These are phyloP conservation scores for Drosophila birchii DNA, from an alignment of 2,888 invertebrate genomes.

Conservation along the genomic window DNA sequence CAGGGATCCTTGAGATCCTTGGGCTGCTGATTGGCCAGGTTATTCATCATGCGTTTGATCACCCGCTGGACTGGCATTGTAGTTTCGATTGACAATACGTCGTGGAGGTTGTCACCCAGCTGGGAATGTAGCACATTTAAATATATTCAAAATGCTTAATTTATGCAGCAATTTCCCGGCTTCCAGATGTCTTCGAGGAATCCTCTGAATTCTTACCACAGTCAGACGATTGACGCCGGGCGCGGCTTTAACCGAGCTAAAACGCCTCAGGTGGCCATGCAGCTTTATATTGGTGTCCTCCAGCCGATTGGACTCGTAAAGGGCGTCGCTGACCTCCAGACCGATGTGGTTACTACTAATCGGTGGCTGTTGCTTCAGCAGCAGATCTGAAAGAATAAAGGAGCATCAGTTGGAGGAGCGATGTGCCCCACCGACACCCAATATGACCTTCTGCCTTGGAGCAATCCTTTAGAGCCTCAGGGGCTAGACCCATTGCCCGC, in stretches of 20 bases:
- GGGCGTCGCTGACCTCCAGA: slow-evolving; percentile 76
- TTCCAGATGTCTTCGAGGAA: not conserved
- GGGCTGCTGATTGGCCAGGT: slow-evolving; percentile 51
- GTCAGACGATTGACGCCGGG: slow-evolving; percentile 66
- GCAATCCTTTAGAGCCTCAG: slow-evolving; percentile 70
- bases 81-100: slow-evolving; percentile 66
- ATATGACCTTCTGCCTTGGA: slow-evolving; percentile 67
- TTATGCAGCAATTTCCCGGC: not conserved
- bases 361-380: not conserved
- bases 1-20: slow-evolving; percentile 68
- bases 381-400: slow-evolving; percentile 29
- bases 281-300: slow-evolving; percentile 74
- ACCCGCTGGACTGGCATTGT: slow-evolving; percentile 64
- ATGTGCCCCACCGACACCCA: rapidly evolving
- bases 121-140: slow-evolving; percentile 23
- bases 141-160: not conserved
- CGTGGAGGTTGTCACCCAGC: slow-evolving; percentile 76
- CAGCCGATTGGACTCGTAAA: slow-evolving; percentile 79
- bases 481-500: slow-evolving; percentile 70
- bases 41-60: slow-evolving; percentile 53
- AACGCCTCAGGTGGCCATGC: slow-evolving; percentile 60
- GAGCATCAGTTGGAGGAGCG: not conserved
- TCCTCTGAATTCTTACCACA: slow-evolving; percentile 55
- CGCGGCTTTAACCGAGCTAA: slow-evolving; percentile 56
- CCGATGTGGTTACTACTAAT: slow-evolving; percentile 53